These are phyloP conservation scores for Arbacia lixula DNA, from an alignment of 53 echinoderm and acorn worm genomes.

Conservation along the genomic window DNA sequence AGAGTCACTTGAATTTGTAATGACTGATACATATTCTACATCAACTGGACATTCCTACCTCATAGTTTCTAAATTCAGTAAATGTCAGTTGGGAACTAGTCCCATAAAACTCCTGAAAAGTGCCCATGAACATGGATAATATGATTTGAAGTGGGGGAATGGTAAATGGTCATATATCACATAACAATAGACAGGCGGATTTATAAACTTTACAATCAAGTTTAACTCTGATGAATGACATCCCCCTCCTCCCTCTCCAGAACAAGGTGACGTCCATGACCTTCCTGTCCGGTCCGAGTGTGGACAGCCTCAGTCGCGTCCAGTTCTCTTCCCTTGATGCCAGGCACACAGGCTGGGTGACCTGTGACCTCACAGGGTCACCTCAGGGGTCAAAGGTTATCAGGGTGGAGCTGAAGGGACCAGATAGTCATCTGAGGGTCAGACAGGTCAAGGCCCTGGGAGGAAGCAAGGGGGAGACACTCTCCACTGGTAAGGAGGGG, in stretches of 20 bases:
- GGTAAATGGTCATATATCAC: too few species aligned
- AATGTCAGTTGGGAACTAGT: too few species aligned
- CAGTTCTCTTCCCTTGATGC: constrained; percentile 77
- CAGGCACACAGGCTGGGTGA: constrained; percentile 88
- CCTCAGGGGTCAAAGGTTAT: constrained; percentile 73
- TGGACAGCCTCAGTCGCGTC: constrained; percentile 68
- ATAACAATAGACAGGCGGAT: too few species aligned
- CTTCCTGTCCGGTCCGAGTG: constrained; percentile 72
- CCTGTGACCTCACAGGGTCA: constrained; percentile 77
- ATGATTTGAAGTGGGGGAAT: too few species aligned
- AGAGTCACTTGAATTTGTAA: too few species aligned
- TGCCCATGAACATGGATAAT: too few species aligned
- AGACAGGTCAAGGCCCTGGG: constrained; percentile 92
- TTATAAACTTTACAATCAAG: too few species aligned
- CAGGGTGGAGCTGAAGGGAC: constrained; percentile 92
- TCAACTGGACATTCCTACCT: too few species aligned
- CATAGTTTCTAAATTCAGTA: too few species aligned
- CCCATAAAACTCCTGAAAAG: too few species aligned
- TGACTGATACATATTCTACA: too few species aligned
- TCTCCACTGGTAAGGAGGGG: constrained; percentile 66
- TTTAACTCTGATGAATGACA: too few species aligned
- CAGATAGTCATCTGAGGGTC: constrained; percentile 91
- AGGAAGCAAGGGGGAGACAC: constrained; percentile 75
- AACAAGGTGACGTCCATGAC: constrained; percentile 87
- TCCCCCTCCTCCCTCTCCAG: constrained; percentile 40